phyloP scores from a whole-genome alignment of 2,113 vertebrate genomes.

The Melanotaenia duboulayi region DNA sequence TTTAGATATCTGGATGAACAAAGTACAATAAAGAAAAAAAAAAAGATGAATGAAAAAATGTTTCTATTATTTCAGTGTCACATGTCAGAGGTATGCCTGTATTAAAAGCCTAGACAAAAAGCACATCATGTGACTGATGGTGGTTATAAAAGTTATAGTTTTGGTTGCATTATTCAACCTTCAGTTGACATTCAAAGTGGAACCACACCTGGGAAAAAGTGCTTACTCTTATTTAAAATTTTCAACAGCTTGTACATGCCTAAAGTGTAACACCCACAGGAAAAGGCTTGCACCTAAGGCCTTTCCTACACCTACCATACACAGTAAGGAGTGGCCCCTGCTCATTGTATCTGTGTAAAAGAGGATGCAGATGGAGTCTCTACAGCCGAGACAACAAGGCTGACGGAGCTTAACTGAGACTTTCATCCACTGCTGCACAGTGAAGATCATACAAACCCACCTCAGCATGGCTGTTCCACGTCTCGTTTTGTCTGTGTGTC shows the following conservation, averaged over 20 bases:
- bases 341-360: constrained; percentile 18
- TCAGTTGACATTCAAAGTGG: background rate
- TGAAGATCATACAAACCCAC: background rate
- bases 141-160: background rate
- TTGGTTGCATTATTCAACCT: background rate
- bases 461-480: constrained; percentile 73
- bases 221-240: background rate
- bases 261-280: background rate
- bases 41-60: too few relatives aligned
- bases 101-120: background rate
- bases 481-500: constrained; percentile 56
- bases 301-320: too few relatives aligned
- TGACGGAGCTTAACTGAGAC: constrained; percentile 5
- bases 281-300: background rate
- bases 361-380: background rate
- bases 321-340: background rate
- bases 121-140: background rate
- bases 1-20: too few relatives aligned
- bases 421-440: background rate
- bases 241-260: background rate
- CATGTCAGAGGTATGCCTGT: too few relatives aligned
- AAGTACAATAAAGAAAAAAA: too few relatives aligned
- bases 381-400: background rate
- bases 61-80: too few relatives aligned
- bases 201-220: background rate